Base-by-base conservation (phyloP, 2,888 invertebrate genomes). In the Calameuta idolon region DNA sequence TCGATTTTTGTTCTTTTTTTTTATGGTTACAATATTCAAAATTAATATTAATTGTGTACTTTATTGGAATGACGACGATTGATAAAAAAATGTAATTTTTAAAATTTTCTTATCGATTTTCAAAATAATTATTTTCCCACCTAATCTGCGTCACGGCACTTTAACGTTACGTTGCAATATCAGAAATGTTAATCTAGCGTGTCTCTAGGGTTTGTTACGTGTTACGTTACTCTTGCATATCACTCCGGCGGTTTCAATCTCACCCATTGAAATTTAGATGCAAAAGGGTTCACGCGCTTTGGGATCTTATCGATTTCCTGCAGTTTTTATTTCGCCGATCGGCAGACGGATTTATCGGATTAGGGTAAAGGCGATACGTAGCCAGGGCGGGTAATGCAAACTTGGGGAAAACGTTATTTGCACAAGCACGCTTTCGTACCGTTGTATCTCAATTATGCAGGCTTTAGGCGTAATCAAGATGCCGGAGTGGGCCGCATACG, bases 381-480 rank as follows among this genome's bases (percentile, higher is more conserved):
- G 5, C 2, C 23, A 4, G 40, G 40, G 15, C 4, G 40, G 15
- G 23, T 40, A 40, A 40, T 15, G 15, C 40, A 40, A 40, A 40
- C 23, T 40, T 15, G 15, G 15, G 15, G 40, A 40, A 40, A 40
- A 23, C 4, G 40, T 40, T 40, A 23, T 5, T 23, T 40, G 40
- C 40, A 15, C 40, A 15, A 40, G 40, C 15, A 40, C 15, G 40
- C 40, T 40, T 40, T 40, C 40, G 4, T 15, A 40, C 40, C 15
- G 69, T 40, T 33, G 75, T 34, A 74, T 74, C 37, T 71, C 71
- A 71, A 71, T 71, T 71, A 71, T 35, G 35, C 74, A n/a, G 40
- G 34, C 35, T 74, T 33, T 35, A 74, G 35, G 35, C 74, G n/a
- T 73, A 74, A 73, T 37, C 31, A 76, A 35, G 34, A 76, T 40